Percentiles rank a stretch among this genome's conserved stretches.
These are phyloP conservation scores for Eulemur albifrons DNA, from an alignment of 2,797 vertebrate species.

Conservation along the genomic window DNA sequence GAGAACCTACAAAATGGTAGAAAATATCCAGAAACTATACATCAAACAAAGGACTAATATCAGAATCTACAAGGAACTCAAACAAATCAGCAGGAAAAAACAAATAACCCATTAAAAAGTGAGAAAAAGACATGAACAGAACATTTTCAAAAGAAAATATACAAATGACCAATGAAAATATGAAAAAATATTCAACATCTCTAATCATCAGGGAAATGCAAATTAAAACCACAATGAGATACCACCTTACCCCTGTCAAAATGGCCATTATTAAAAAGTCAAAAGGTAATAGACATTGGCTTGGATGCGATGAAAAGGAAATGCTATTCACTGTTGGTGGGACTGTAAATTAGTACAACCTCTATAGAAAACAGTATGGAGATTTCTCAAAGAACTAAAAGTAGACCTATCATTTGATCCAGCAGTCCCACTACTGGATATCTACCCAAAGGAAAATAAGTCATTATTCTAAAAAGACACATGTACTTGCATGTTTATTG, in stretches of 20 bases:
- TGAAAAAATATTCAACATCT: background rate
- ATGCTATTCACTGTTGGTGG: background rate
- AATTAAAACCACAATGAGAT: background rate
- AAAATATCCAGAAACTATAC: background rate
- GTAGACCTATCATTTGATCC: background rate
- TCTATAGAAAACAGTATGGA: background rate
- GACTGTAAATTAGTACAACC: background rate
- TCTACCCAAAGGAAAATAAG: background rate
- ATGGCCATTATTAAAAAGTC: background rate
- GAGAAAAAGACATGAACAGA: background rate
- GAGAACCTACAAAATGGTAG: background rate
- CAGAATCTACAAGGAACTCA: background rate
- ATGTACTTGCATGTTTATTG: background rate
- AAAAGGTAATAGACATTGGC: background rate
- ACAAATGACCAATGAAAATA: background rate
- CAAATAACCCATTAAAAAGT: background rate
- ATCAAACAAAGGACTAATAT: background rate
- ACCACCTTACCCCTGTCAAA: background rate
- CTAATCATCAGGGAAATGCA: background rate
- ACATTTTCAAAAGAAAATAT: background rate
- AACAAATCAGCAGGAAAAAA: background rate
- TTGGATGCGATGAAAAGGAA: background rate
- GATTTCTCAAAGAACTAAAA: background rate
- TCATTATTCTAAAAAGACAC: background rate
- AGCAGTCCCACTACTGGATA: background rate